Percentiles rank a stretch among this genome's conserved stretches.
These are phyloP conservation scores for Falco naumanni DNA, from an alignment of 2,797 vertebrate genomes.

Conservation along the genomic window DNA sequence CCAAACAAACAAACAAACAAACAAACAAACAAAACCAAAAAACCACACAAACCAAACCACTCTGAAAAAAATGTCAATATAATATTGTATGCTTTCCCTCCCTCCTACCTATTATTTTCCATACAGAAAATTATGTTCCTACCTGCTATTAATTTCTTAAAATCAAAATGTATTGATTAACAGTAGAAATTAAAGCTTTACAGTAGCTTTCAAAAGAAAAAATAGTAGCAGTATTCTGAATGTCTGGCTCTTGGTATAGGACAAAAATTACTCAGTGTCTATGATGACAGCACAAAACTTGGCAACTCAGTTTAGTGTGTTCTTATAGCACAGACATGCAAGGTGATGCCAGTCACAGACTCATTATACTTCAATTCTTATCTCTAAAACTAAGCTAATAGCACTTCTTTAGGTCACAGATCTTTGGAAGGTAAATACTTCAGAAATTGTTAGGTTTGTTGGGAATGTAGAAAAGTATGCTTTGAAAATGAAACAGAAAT, in stretches of 20 bases:
- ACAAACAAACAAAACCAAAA: not conserved
- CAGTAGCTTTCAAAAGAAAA: not conserved
- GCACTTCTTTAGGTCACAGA: not conserved
- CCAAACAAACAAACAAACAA: not conserved
- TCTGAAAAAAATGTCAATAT: not conserved
- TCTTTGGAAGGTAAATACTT: not conserved
- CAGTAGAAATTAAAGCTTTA: not conserved
- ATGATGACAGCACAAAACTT: not conserved
- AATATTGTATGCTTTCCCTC: not conserved
- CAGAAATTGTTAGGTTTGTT: not conserved
- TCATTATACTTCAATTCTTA: not conserved
- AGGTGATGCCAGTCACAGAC: not conserved
- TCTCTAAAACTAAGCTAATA: not conserved
- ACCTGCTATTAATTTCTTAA: not conserved
- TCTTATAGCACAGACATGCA: not conserved
- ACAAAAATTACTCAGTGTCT: not conserved
- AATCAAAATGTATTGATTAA: not conserved
- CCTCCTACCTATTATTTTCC: not conserved
- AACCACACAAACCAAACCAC: too few species aligned
- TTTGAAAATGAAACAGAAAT: not conserved
- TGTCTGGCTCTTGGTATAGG: not conserved
- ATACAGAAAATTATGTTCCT: not conserved
- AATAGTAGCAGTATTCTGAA: not conserved
- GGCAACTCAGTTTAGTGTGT: not conserved
- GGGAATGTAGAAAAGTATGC: not conserved